These are phyloP conservation scores for Drosophila lacicola DNA, from an alignment of 2,888 invertebrate species.

Conservation along the genomic window DNA sequence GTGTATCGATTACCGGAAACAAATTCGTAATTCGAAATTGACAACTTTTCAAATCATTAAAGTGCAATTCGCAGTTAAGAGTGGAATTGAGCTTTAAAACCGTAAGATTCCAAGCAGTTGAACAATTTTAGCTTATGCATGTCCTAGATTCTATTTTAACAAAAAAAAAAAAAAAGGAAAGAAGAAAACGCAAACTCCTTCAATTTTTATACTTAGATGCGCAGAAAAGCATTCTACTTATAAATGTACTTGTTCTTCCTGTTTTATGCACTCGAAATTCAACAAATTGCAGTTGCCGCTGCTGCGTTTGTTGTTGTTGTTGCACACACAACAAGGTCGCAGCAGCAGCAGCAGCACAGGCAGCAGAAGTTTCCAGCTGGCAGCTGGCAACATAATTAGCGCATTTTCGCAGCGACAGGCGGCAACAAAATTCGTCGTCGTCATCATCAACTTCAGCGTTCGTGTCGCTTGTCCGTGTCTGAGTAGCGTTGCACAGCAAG, in stretches of 20 bases:
- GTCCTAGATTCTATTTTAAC: not conserved
- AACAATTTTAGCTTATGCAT: too few relatives aligned
- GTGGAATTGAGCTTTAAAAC: too few relatives aligned
- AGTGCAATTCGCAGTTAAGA: too few relatives aligned
- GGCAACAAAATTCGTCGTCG: constrained; percentile 24
- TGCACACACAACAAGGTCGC: constrained; percentile 49
- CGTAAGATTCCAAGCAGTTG: too few relatives aligned
- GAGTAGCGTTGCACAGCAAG: constrained; percentile 40
- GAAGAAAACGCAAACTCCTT: not conserved
- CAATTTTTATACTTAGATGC: constrained; percentile 10
- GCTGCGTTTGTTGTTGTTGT: constrained; percentile 6
- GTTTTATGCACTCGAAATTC: constrained; percentile 29
- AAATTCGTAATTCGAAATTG: too few relatives aligned
- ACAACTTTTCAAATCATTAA: too few relatives aligned
- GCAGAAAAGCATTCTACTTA: constrained; percentile 5
- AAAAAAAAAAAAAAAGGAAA: not conserved
- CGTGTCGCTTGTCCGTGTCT: constrained; percentile 52
- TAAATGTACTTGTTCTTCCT: constrained; percentile 31
- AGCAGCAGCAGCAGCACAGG: constrained; percentile 13
- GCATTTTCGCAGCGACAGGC: constrained; percentile 56
- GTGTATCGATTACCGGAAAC: too few relatives aligned
- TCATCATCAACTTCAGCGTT: constrained; percentile 44
- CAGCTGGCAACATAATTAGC: constrained; percentile 72
- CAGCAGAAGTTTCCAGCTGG: constrained; percentile 24
- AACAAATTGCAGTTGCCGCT: constrained; percentile 26